A percentile compares a stretch with the other conserved stretches of the same genome.
Evolutionary conservation across 2,113 vertebrate species (phyloP).

Genomic region (Menura novaehollandiae): DNA sequence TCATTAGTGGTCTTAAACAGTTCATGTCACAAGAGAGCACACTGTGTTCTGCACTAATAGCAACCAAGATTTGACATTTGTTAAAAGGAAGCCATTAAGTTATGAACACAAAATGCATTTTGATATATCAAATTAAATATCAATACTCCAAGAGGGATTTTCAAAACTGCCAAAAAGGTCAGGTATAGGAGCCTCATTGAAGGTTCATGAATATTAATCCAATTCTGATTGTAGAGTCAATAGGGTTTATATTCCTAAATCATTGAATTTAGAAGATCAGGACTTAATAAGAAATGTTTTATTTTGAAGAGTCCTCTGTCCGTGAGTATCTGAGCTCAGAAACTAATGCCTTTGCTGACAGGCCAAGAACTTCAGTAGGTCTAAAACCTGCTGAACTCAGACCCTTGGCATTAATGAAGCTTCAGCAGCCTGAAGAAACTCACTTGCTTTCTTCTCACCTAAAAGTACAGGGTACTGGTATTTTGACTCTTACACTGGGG

Average conservation of each 20-base stretch:
- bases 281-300: not conserved
- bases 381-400: not conserved
- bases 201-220: not conserved
- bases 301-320: not conserved
- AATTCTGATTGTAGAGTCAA: not conserved
- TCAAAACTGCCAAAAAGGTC: not conserved
- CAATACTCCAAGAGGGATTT: not conserved
- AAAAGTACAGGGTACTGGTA: not conserved
- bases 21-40: not conserved
- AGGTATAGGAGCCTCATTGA: not conserved
- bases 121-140: not conserved
- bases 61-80: conserved; percentile 10
- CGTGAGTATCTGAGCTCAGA: not conserved
- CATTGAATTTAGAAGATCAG: not conserved
- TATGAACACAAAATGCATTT: not conserved
- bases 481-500: not conserved
- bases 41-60: not conserved
- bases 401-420: not conserved
- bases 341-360: not conserved
- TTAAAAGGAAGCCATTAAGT: conserved; percentile 20
- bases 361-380: not conserved
- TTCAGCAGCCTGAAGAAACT: not conserved
- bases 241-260: not conserved
- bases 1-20: not conserved
- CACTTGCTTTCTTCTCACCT: not conserved